Conservation (phyloP, 2,888 invertebrate genomes). For the Crossocerus cetratus region DNA sequence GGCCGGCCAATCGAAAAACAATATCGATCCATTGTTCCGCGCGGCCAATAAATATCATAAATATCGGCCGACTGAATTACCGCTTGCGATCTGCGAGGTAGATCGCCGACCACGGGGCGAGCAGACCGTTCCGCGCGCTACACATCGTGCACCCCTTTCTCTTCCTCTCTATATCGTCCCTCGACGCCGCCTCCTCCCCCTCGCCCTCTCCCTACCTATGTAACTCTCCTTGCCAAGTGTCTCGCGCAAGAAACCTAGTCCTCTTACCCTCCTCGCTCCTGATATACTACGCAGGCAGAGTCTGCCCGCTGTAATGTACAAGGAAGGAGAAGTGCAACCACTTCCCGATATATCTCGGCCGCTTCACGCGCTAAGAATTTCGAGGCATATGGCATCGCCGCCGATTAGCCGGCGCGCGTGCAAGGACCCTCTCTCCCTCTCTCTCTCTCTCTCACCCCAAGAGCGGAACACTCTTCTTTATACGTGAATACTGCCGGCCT, state of each 20-base stretch:
- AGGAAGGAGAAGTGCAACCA: not conserved
- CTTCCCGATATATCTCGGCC: too few species aligned
- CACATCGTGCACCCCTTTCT: slow-evolving; percentile 35
- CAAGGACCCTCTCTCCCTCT: too few species aligned
- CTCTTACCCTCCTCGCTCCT: not conserved
- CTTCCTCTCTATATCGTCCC: not conserved
- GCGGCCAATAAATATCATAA: slow-evolving; percentile 74
- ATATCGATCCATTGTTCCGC: slow-evolving; percentile 76
- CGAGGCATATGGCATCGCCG: too few species aligned
- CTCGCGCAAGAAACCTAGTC: not conserved
- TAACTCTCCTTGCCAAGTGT: not conserved
- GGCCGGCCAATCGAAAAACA: slow-evolving; percentile 74
- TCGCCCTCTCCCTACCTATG: not conserved
- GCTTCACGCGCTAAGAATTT: too few species aligned
- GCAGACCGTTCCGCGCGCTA: slow-evolving; percentile 10
- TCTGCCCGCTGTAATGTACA: not conserved
- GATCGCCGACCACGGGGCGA: slow-evolving; percentile 45
- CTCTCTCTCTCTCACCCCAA: too few species aligned
- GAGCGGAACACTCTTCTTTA: too few species aligned
- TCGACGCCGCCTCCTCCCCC: slow-evolving; percentile 25
- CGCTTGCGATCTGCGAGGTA: slow-evolving; percentile 54
- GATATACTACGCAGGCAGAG: not conserved
- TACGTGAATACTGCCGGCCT: too few species aligned
- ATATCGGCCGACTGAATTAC: slow-evolving; percentile 67
- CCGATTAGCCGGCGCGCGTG: too few species aligned